Base-by-base conservation (phyloP, 30 jellyfish, hydroid and myxozoan species). In the Aurelia sp. region DNA sequence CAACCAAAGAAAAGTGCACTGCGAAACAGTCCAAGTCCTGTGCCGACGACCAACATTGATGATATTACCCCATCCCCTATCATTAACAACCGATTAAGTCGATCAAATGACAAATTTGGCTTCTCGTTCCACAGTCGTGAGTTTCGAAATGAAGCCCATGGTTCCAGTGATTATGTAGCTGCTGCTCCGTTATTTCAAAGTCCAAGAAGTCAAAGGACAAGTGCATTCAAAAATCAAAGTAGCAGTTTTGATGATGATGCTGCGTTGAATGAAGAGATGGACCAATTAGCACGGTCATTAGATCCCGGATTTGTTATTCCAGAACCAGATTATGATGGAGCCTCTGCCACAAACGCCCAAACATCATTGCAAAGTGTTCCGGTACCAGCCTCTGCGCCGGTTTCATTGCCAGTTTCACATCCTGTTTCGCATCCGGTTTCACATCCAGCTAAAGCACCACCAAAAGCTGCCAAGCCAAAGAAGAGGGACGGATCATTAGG, bases 11-110 rank as follows among this genome's bases (percentile, higher is more conserved):
- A 73, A 20, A 84, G 93, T 73, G 93, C 93, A 13, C 57, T 84
- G 68, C 81, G 93, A 33, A 82, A 82, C 41, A 84, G 87, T 33
- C 93, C 93, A 21, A 84, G 87, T 62, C 93, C 93, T 27, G 58
- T 71, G 47, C 78, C 30, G 2, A 37, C 3, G 12, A 64, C 61
- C 3, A 52, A 20, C 16, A 15, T 33, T 16, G 63, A 66, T 41
- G 91, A 41, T 13, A n/a, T 21, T 0, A 18, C 77, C 13, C 88
- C 23, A 1, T 18, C 81, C 11, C 30, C 62, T 11, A 37, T 58
- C 13, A 71, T 3, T 30, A 10, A 40, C 11, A 16, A 31, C 63
- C 22, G 76, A n/a, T 22, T 23, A 18, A 70, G 22, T 23, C 81
- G 47, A 18, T 66, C 76, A 66, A 41, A 70, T 15, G 37, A 30